Percentiles rank a stretch among this genome's conserved stretches.
These are phyloP conservation scores for Willisornis vidua DNA, from an alignment of 2,113 vertebrate species.

Conservation along the genomic window DNA sequence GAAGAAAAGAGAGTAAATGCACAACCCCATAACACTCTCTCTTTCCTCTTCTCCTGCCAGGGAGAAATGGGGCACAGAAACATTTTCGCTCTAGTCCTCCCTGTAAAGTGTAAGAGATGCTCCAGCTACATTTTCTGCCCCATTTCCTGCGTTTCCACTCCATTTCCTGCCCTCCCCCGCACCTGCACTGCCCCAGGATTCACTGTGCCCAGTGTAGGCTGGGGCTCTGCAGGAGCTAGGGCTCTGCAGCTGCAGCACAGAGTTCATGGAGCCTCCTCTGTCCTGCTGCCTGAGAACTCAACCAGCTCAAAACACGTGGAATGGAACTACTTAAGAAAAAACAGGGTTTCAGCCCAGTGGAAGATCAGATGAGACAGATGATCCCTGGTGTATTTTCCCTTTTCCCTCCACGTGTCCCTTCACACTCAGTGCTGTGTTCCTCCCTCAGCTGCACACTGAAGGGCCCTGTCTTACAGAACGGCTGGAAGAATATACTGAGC, in stretches of 20 bases:
- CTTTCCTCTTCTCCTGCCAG: neutral
- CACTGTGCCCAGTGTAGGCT: neutral
- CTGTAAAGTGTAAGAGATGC: neutral
- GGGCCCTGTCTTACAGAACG: neutral
- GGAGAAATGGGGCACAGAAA: neutral
- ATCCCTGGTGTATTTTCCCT: neutral
- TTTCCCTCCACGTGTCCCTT: neutral
- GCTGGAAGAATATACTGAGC: neutral
- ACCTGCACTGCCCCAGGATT: neutral
- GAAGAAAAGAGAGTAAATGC: neutral
- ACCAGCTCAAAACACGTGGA: neutral
- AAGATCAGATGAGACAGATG: neutral
- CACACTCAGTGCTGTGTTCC: accelerated
- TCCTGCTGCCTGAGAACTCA: neutral
- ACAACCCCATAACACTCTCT: neutral
- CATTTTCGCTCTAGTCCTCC: neutral
- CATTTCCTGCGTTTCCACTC: neutral
- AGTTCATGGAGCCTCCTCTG: neutral
- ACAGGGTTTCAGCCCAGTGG: neutral
- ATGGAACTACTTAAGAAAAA: neutral
- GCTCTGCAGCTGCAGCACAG: accelerated
- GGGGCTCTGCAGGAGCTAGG: neutral
- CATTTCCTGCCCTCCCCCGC: neutral
- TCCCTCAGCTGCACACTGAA: neutral
- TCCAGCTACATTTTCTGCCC: neutral